Evolutionary conservation across 2,888 invertebrate species (phyloP).

Genomic region (Sinhomidia bicolor): DNA sequence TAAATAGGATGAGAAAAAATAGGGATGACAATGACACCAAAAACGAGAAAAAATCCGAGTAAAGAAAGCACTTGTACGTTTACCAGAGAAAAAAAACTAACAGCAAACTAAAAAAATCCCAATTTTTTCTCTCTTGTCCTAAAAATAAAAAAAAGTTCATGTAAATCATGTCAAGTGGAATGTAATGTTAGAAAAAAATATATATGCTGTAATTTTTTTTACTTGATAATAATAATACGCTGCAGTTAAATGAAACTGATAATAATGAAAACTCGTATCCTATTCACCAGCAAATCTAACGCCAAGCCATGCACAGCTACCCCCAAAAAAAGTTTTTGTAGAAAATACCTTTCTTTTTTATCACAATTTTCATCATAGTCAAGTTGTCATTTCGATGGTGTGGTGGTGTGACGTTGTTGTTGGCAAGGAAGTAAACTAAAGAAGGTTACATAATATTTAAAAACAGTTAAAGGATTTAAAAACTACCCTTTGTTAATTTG

Average conservation of each 20-base stretch:
- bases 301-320: not conserved
- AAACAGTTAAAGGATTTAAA: no score
- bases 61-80: not conserved
- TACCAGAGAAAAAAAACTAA: constrained; percentile 3
- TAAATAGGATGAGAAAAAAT: constrained; percentile 21
- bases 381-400: not conserved
- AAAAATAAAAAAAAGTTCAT: constrained; percentile 37
- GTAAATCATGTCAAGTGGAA: constrained; percentile 61
- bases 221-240: not conserved
- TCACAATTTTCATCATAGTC: not conserved
- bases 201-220: not conserved
- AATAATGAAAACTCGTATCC: constrained; percentile 43
- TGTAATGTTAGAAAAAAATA: constrained; percentile 6
- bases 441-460: no score
- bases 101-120: constrained; percentile 17
- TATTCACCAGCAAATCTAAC: not conserved
- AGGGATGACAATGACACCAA: constrained; percentile 9
- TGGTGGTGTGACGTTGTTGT: not conserved
- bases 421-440: not conserved
- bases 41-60: constrained; percentile 5
- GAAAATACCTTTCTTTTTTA: not conserved
- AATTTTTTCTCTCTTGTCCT: not conserved
- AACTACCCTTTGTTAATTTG: no score
- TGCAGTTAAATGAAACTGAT: not conserved
- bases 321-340: not conserved